phyloP scores from a whole-genome alignment of 2,888 invertebrate species.

The Eristalis tenax region DNA sequence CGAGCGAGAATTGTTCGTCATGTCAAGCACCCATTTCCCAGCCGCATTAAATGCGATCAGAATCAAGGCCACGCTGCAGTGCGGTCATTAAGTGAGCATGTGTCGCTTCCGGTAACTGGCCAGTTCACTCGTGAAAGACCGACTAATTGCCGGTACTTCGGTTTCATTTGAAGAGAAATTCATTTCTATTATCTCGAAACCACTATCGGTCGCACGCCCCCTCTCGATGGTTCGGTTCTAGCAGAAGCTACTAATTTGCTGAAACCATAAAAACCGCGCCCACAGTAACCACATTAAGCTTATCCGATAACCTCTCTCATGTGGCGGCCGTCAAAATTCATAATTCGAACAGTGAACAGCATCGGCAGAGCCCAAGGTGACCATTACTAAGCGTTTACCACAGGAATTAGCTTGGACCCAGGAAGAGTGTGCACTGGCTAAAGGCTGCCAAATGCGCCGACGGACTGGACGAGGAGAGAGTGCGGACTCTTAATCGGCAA shows the following conservation, averaged over 20 bases:
- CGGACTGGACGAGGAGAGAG: not conserved
- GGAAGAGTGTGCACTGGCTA: not conserved
- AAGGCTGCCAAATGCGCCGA: constrained; percentile 13
- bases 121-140: not conserved
- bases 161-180: constrained; percentile 1
- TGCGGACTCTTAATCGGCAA: constrained; percentile 4
- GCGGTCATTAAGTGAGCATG: not conserved
- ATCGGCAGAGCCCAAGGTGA: not conserved
- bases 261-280: constrained; percentile 7
- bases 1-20: no score
- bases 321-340: constrained; percentile 40
- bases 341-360: constrained; percentile 35
- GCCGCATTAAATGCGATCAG: not conserved
- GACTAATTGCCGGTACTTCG: not conserved
- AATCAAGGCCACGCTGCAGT: not conserved
- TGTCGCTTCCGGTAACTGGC: not conserved
- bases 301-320: constrained; percentile 32
- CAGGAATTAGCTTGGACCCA: constrained; percentile 56
- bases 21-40: not conserved
- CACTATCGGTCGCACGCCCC: not conserved
- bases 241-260: constrained; percentile 10
- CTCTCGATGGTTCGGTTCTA: not conserved
- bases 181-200: constrained; percentile 33
- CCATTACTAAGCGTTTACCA: constrained; percentile 59
- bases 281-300: constrained; percentile 37